These are phyloP conservation scores for Celastrina argiolus DNA, from an alignment of 2,888 invertebrate genomes.

Conservation along the genomic window DNA sequence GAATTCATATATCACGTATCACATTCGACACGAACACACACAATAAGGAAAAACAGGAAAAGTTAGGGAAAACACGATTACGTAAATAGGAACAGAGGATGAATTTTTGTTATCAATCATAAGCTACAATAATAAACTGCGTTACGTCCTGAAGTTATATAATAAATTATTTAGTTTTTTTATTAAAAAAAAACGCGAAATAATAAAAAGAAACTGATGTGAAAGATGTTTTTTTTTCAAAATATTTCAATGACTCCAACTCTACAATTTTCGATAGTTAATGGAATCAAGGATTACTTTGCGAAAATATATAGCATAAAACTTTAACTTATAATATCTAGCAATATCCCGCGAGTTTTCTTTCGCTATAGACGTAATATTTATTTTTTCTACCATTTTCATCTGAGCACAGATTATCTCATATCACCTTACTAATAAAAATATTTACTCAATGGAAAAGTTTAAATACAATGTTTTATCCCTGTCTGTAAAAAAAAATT, in stretches of 20 bases:
- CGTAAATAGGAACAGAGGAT: neutral
- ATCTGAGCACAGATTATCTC: too few relatives aligned
- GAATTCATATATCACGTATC: neutral
- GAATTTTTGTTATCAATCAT: neutral
- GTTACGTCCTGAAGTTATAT: neutral
- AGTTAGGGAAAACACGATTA: neutral
- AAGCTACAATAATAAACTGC: neutral
- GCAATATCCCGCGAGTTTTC: too few relatives aligned
- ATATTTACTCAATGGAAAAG: too few relatives aligned
- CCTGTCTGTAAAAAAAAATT: too few relatives aligned
- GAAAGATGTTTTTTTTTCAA: neutral
- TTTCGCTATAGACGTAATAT: too few relatives aligned
- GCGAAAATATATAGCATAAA: too few relatives aligned
- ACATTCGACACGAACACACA: neutral
- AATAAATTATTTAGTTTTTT: neutral
- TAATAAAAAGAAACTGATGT: too few relatives aligned
- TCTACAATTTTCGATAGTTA: neutral
- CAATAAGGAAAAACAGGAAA: conserved; percentile 5
- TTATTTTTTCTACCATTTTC: too few relatives aligned
- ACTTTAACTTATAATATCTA: too few relatives aligned
- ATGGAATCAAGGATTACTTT: too few relatives aligned
- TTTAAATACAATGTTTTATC: too few relatives aligned
- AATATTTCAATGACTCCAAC: neutral
- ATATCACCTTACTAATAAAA: too few relatives aligned
- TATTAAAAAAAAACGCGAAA: neutral